These are phyloP conservation scores for Diabrotica virgifera DNA, from an alignment of 1,140 invertebrate species.

Conservation along the genomic window DNA sequence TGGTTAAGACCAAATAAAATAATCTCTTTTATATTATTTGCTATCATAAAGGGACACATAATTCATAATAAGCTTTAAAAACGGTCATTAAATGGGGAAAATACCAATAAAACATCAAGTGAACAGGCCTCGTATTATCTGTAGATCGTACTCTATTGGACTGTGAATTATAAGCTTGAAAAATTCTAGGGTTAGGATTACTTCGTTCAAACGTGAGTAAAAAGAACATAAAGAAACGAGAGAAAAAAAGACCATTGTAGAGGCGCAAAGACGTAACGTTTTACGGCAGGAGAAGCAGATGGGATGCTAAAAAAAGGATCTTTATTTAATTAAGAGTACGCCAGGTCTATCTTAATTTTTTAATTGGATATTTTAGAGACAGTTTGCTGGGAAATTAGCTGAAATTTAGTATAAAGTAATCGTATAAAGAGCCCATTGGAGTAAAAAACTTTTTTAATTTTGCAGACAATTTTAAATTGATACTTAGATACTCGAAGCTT, in stretches of 20 bases:
- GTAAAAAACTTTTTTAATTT: not conserved
- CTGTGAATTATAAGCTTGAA: slow-evolving; percentile 14
- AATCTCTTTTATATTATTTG: too few relatives aligned
- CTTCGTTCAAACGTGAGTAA: slow-evolving; percentile 19
- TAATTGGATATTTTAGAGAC: slow-evolving; percentile 1
- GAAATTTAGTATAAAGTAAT: not conserved
- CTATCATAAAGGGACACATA: too few relatives aligned
- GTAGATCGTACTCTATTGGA: too few relatives aligned
- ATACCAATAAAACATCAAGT: too few relatives aligned
- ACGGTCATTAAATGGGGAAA: too few relatives aligned
- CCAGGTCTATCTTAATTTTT: slow-evolving; percentile 4
- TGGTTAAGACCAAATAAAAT: too few relatives aligned
- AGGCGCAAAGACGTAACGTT: slow-evolving; percentile 11
- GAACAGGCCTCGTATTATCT: too few relatives aligned
- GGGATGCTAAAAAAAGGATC: slow-evolving; percentile 1
- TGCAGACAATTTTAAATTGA: not conserved
- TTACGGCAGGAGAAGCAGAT: slow-evolving; percentile 1
- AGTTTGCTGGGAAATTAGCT: not conserved
- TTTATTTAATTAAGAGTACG: slow-evolving; percentile 9
- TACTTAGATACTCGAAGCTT: too few relatives aligned
- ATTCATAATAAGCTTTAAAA: too few relatives aligned
- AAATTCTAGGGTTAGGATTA: not conserved
- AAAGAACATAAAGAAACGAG: slow-evolving; percentile 7
- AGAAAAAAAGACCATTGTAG: slow-evolving; percentile 9
- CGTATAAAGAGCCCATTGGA: not conserved